These are phyloP conservation scores for Microplitis deprimator DNA, from an alignment of 2,888 invertebrate genomes.

Conservation along the genomic window DNA sequence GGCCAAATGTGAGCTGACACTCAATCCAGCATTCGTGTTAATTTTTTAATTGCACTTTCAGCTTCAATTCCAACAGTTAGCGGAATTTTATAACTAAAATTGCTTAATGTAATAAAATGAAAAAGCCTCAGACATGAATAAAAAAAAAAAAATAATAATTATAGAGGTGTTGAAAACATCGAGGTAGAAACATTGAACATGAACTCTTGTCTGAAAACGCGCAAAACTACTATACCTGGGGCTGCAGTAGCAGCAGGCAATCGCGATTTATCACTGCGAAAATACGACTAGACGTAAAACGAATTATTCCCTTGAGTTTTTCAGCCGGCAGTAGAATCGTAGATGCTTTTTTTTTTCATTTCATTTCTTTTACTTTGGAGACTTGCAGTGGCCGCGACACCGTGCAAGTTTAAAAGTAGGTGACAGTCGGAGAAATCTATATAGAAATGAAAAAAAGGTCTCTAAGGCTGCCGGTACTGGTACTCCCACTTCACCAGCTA, in stretches of 20 bases:
- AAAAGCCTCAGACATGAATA: slow-evolving; percentile 10
- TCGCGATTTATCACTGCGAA: slow-evolving; percentile 62
- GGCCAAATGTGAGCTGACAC: too few species aligned
- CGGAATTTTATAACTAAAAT: background rate
- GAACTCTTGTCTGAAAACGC: slow-evolving; percentile 4
- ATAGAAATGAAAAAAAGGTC: background rate
- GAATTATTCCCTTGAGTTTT: slow-evolving; percentile 62
- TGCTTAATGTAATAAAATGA: background rate
- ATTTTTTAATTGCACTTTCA: background rate
- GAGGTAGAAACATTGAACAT: slow-evolving; percentile 18
- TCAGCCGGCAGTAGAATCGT: slow-evolving; percentile 49
- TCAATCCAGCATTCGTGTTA: too few species aligned
- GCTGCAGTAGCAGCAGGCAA: slow-evolving; percentile 44
- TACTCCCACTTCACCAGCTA: background rate
- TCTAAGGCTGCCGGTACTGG: background rate
- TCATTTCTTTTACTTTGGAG: background rate
- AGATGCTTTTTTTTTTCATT: slow-evolving; percentile 31
- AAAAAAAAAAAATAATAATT: slow-evolving; percentile 17
- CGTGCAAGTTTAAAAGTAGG: slow-evolving; percentile 5
- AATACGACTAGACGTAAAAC: slow-evolving; percentile 57
- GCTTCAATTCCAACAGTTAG: background rate
- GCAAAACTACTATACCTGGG: slow-evolving; percentile 49
- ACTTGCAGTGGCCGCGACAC: slow-evolving; percentile 17
- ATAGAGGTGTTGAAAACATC: slow-evolving; percentile 4
- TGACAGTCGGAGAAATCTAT: background rate